phyloP scores from a whole-genome alignment of 2,113 vertebrate genomes.

The zebrafish (Danio rerio) region DNA sequence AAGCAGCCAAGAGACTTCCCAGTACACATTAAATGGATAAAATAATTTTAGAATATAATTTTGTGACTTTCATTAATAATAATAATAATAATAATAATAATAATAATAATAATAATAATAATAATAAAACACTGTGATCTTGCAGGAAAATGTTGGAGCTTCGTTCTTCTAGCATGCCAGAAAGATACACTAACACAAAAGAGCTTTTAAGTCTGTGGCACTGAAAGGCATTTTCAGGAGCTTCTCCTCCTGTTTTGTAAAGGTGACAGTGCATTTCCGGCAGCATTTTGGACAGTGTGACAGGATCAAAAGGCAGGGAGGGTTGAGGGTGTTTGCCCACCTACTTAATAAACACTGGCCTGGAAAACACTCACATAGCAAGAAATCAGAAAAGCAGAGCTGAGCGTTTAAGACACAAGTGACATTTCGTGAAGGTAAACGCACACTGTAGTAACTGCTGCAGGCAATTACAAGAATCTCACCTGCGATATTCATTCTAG shows the following conservation, averaged over 20 bases:
- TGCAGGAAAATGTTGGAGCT: too few species aligned
- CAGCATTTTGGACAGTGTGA: slow-evolving; percentile 10
- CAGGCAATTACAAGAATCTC: slow-evolving; percentile 5
- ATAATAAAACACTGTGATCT: too few species aligned
- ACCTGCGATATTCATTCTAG: neutral
- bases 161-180: too few species aligned
- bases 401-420: neutral
- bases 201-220: slow-evolving; percentile 33
- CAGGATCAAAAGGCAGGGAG: slow-evolving; percentile 25
- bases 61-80: too few species aligned
- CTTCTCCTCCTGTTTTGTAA: neutral
- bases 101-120: too few species aligned
- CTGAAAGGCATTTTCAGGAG: slow-evolving; percentile 29
- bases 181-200: too few species aligned
- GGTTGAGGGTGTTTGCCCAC: neutral
- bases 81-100: too few species aligned
- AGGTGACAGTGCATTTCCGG: neutral
- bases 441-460: slow-evolving; percentile 6
- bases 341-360: neutral
- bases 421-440: neutral
- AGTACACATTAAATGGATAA: too few species aligned
- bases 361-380: slow-evolving; percentile 1
- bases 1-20: too few species aligned
- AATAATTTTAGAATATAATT: too few species aligned
- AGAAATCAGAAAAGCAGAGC: slow-evolving; percentile 1